Percentiles rank a stretch among this genome's conserved stretches.
These are phyloP conservation scores for Perizoma affinitatum DNA, from an alignment of 2,888 invertebrate species.

Conservation along the genomic window DNA sequence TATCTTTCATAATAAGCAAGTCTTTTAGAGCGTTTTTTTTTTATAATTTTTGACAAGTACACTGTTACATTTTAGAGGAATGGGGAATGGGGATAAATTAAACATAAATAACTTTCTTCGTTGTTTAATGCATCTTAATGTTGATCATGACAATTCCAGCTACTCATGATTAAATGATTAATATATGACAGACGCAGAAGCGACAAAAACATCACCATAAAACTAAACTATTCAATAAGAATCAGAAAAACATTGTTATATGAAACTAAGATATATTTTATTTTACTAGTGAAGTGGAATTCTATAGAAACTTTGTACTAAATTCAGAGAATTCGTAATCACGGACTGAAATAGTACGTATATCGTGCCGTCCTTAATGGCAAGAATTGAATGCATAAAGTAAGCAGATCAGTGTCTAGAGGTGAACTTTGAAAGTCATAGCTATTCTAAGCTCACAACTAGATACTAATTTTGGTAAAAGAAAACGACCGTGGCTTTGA, in stretches of 20 bases:
- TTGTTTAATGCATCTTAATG: constrained; percentile 69
- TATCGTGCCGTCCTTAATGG: background rate
- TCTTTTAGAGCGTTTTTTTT: too few relatives aligned
- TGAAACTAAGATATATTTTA: background rate
- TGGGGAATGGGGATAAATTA: constrained; percentile 36
- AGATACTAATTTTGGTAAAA: too few relatives aligned
- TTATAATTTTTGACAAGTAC: background rate
- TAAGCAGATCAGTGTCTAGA: background rate
- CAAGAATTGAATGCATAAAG: background rate
- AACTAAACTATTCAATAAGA: background rate
- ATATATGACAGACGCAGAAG: constrained; percentile 25
- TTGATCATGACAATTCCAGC: constrained; percentile 58
- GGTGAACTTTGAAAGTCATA: background rate
- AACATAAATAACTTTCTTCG: constrained; percentile 56
- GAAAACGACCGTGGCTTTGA: too few relatives aligned
- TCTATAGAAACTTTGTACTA: constrained; percentile 32
- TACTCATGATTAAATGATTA: constrained; percentile 49
- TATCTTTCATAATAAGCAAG: too few relatives aligned
- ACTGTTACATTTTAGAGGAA: background rate
- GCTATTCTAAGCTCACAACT: too few relatives aligned
- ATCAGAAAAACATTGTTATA: background rate
- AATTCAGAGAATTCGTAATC: background rate
- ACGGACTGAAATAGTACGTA: background rate
- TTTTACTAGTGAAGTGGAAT: background rate
- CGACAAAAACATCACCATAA: constrained; percentile 19